Conservation (phyloP, 2,113 vertebrate species). For the Nycticryphes semicollaris region DNA sequence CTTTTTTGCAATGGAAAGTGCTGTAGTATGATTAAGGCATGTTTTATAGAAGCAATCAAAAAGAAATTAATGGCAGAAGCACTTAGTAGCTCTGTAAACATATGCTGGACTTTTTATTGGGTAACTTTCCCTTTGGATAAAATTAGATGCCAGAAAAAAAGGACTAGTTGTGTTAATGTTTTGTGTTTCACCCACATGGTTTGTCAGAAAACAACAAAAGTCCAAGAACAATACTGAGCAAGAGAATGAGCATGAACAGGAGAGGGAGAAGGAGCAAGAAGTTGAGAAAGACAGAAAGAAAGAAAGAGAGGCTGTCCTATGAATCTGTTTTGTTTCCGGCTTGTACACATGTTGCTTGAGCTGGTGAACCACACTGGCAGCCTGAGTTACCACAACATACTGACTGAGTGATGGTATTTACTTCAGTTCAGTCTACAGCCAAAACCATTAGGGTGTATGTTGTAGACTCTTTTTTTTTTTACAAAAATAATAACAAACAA, state of each 20-base stretch:
- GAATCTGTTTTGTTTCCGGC: conserved; percentile 70
- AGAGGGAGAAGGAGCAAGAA: conserved; percentile 49
- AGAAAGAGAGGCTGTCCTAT: conserved; percentile 49
- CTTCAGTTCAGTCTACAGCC: conserved; percentile 70
- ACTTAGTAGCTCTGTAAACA: conserved; percentile 68
- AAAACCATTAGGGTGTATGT: conserved; percentile 67
- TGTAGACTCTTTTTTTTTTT: conserved; percentile 30
- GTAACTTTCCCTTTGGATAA: conserved; percentile 59
- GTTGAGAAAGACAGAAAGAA: conserved; percentile 34
- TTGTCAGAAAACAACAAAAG: conserved; percentile 62
- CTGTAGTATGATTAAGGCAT: conserved; percentile 67
- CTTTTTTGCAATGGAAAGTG: conserved; percentile 63
- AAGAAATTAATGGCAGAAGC: conserved; percentile 62
- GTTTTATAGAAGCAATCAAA: conserved; percentile 69
- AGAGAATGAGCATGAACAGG: not conserved
- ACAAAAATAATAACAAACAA: not conserved
- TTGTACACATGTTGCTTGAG: conserved; percentile 79
- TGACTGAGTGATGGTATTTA: conserved; percentile 77
- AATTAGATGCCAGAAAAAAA: conserved; percentile 37
- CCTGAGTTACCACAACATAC: conserved; percentile 75
- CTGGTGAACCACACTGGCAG: conserved; percentile 78
- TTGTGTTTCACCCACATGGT: conserved; percentile 65
- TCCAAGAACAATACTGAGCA: conserved; percentile 31
- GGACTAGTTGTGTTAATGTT: conserved; percentile 49
- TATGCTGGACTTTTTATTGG: conserved; percentile 69